Base-by-base conservation (phyloP, 2,888 invertebrate species). In the Stegophylla sp. region DNA sequence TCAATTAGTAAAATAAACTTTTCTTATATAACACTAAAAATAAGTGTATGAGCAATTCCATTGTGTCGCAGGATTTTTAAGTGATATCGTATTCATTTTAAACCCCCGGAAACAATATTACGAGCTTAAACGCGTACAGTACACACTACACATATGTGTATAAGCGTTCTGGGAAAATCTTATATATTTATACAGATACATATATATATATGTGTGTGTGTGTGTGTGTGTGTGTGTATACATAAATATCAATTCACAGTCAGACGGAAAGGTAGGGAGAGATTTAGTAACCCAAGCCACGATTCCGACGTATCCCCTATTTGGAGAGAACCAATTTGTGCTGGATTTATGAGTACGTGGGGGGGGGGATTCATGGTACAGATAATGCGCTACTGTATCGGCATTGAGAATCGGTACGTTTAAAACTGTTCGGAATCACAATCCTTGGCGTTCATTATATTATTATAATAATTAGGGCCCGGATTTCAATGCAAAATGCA, bases 291-390 rank as follows among this genome's bases (percentile, higher is more conserved):
- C 12, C 23, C 20, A 23, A 12, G 56, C 56, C 10, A 20, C 20
- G 56, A 23, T 20, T 12, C 20, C n/a, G 56, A 56, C 23, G 20
- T 23, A 53, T 20, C 12, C 7, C 10, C n/a, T 43, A 53, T 56
- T 72, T 20, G 17, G 72, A 17, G 17, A 9, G 23, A 56, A 43
- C 23, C 56, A 72, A 72, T 72, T 56, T 72, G 20, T 43, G 4
- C 12, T 17, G 56, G 41, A 72, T 56, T 72, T 72, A 41, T 43
- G 41, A 13, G 12, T 26, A 56, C 56, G 20, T n/a, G n/a, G n/a
- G n/a, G n/a, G n/a, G n/a, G n/a, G n/a, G n/a, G 56, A 56, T 56
- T 56, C 20, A 23, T 9, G 12, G 20, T 23, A 56, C 20, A 20
- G 23, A 23, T 23, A 20, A 23, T 23, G 12, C 23, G 20, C 56